A percentile compares a stretch with the other conserved stretches of the same genome.
phyloP scores from a whole-genome alignment of 2,113 vertebrate species.

The Centropus unirufus region DNA sequence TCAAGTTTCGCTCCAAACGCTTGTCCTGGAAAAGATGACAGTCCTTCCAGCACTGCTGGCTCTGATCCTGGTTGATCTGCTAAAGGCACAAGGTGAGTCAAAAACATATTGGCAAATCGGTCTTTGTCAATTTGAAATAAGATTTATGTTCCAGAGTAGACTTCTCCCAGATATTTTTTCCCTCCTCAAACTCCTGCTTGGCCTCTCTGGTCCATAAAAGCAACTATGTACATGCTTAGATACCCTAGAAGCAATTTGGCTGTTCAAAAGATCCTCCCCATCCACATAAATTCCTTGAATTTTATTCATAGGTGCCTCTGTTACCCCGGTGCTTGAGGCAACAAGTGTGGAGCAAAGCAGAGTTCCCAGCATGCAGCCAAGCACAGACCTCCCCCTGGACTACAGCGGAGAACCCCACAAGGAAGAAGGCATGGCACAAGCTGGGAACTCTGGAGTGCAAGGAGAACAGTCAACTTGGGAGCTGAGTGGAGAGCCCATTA shows the following conservation, averaged over 20 bases:
- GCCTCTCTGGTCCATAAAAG: background rate
- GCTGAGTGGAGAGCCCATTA: background rate
- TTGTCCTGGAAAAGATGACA: background rate
- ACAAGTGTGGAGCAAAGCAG: background rate
- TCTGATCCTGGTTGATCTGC: conserved; percentile 1
- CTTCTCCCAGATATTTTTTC: background rate
- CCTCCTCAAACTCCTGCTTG: background rate
- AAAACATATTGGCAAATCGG: background rate
- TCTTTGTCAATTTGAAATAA: background rate
- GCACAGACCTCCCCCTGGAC: background rate
- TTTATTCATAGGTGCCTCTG: background rate
- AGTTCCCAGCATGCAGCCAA: background rate
- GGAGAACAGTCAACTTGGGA: background rate
- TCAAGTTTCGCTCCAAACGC: background rate
- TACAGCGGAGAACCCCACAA: background rate
- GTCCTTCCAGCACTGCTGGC: background rate
- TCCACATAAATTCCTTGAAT: background rate
- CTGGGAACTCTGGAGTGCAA: background rate
- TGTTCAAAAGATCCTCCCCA: background rate
- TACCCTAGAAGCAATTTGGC: background rate
- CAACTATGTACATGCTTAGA: background rate
- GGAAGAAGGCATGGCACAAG: background rate
- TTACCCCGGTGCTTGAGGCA: background rate
- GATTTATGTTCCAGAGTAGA: background rate
- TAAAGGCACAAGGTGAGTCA: conserved; percentile 26